Base-by-base conservation (phyloP, 1,140 invertebrate species). In the Coboldia fuscipes region DNA sequence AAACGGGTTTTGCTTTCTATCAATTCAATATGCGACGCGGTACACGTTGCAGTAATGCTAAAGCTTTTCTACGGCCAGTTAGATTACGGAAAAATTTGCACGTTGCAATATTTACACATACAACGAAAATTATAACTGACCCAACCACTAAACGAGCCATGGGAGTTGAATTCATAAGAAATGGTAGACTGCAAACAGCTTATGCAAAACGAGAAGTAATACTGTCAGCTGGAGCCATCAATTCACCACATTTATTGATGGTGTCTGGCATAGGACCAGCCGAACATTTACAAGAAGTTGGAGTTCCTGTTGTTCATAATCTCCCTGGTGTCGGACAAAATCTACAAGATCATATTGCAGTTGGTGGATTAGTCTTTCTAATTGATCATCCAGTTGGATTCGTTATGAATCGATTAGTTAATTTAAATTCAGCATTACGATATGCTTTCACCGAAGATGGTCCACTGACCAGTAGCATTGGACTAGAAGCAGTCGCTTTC, bases 11-110 rank as follows among this genome's bases (percentile, higher is more conserved):
- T 44, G 69, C 71, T 1, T 66, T 81, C 36, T 81, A 70, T 35
- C 82, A 88, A 51, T 81, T 67, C 44, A 86, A 79, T 3, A 84
- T 84, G 69, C 56, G 80, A 31, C 57, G 77, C 24, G 82, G 74
- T 0, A 63, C 74, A 0, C 60, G 83, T 23, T 81, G 76, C 44
- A 82, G 76, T 28, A 58, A 78, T 1, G 70, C 79, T 0, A 84
- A 84, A 52, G 79, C 79, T 0, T 85, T 85, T 45, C 42, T 86
- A 4, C 61, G 78, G 26, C 83, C 80, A 0, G 67, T 81, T 2
- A 57, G 76, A 13, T 45, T 76, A 6, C 58, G 80, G 7, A 56
- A 62, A 24, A 83, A 84, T 44, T 62, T 85, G 9, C 74, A 84
- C 41, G 54, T 82, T 7, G 69, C 78, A 0, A 44, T 83, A 1